These are phyloP conservation scores for Cochlearius cochlearius DNA, from an alignment of 2,113 vertebrate genomes.

Conservation along the genomic window DNA sequence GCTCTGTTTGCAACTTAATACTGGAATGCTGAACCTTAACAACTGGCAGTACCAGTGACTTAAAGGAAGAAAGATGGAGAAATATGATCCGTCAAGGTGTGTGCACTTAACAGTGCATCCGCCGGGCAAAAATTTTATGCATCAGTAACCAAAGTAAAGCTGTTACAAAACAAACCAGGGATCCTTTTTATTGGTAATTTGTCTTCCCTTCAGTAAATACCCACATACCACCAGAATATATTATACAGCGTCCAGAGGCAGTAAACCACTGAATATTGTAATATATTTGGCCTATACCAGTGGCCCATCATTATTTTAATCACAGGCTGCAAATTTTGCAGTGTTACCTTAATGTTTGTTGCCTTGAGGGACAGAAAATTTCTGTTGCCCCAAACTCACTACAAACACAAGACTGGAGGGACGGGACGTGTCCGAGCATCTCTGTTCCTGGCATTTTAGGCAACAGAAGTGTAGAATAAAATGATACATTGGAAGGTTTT, in stretches of 20 bases:
- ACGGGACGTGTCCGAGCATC: background rate
- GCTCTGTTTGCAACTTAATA: background rate
- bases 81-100: background rate
- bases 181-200: background rate
- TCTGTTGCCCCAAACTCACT: background rate
- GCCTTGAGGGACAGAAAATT: background rate
- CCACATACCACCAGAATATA: background rate
- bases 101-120: background rate
- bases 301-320: background rate
- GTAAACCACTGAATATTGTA: background rate
- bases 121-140: background rate
- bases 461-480: background rate
- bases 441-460: background rate
- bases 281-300: background rate
- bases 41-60: background rate
- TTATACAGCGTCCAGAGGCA: background rate
- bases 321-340: background rate
- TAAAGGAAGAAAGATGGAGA: background rate
- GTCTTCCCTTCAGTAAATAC: background rate
- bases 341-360: background rate
- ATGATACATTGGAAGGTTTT: background rate
- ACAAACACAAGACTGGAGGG: background rate
- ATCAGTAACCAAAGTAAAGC: background rate
- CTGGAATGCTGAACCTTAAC: background rate
- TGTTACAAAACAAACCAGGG: background rate